Evolutionary conservation across 1,140 invertebrate genomes (phyloP).

Genomic region (Lordiphosa collinella): DNA sequence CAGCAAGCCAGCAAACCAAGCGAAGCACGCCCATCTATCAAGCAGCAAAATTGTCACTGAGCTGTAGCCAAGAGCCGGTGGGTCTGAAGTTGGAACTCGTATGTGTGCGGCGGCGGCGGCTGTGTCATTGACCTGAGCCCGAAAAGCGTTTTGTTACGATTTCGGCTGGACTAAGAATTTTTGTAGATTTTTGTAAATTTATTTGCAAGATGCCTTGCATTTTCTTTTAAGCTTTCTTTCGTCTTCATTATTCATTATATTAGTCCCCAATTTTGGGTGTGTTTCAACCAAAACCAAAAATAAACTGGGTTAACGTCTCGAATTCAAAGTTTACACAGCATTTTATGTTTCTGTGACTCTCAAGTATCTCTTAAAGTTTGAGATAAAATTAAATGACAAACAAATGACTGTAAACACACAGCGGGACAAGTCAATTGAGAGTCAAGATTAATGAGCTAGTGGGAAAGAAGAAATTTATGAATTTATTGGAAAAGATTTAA

Average conservation of each 20-base stretch:
- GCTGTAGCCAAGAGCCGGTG: slow-evolving; percentile 21
- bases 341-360: slow-evolving; percentile 35
- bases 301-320: slow-evolving; percentile 66
- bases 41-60: slow-evolving; percentile 55
- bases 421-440: slow-evolving; percentile 17
- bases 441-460: slow-evolving; percentile 26
- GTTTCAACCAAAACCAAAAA: slow-evolving; percentile 34
- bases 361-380: slow-evolving; percentile 8
- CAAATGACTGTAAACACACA: not conserved
- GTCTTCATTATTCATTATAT: slow-evolving; percentile 45
- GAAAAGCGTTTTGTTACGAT: slow-evolving; percentile 38
- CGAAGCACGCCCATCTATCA: slow-evolving; percentile 50
- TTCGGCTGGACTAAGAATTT: slow-evolving; percentile 6
- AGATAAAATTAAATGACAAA: slow-evolving; percentile 8
- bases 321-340: slow-evolving; percentile 48
- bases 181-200: slow-evolving; percentile 21
- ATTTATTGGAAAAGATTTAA: slow-evolving; percentile 4
- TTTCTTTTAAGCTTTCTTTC: not conserved
- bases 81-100: slow-evolving; percentile 11
- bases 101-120: slow-evolving; percentile 20
- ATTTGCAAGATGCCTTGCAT: slow-evolving; percentile 61
- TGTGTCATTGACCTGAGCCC: slow-evolving; percentile 47
- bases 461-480: slow-evolving; percentile 7
- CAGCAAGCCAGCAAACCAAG: slow-evolving; percentile 10
- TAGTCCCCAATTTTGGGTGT: slow-evolving; percentile 44